Evolutionary conservation across 2,797 vertebrate genomes (phyloP), one percentile per base, ranked within the genome.

Genomic region (Pteronotus mesoamericanus): DNA sequence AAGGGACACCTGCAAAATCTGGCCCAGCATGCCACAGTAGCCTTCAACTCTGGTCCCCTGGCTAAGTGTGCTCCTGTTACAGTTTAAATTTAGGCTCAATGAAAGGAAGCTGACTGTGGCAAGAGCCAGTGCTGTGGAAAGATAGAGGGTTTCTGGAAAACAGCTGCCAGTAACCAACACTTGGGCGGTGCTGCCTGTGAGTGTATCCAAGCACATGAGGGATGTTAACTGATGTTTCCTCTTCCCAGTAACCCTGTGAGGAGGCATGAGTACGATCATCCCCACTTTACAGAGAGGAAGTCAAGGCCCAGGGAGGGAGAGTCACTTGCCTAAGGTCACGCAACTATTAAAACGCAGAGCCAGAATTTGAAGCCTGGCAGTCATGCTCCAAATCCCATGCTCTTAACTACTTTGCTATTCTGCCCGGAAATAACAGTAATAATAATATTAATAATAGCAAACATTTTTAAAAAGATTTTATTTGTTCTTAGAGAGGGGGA

Each of bases 1-100:
- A 48, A 32, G 53, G 82, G 78, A 82, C 61, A 77, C 78, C 77
- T 71, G 78, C 0, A 14, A 89, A 37, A 94, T 93, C 95, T 3
- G 2, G 85, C 46, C 1, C 0, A 46, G 59, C 80, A 82, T 0
- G 16, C 72, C 92, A 44, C 9, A 6, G 51, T 48, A 86, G 61
- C 87, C 51, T 95, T 88, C 2, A 3, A 32, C 53, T 44, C 89
- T 68, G 84, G 68, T 85, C 26, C 75, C 48, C 83, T 57, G 57
- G 84, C 89, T 69, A 94, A 48, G 12, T 0, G 2, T 5, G 0
- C 53, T 86, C 75, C 89, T 34, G 83, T 72, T 86, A n/a, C 79
- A 86, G 94, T 97, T 96, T 97, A 96, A 96, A 97, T 94, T 97
- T 97, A 96, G 96, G 89, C 42, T 64, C 55, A 6, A 0, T 39